These are phyloP conservation scores for Crioceris asparagi DNA, from an alignment of 2,888 invertebrate genomes.

Conservation along the genomic window DNA sequence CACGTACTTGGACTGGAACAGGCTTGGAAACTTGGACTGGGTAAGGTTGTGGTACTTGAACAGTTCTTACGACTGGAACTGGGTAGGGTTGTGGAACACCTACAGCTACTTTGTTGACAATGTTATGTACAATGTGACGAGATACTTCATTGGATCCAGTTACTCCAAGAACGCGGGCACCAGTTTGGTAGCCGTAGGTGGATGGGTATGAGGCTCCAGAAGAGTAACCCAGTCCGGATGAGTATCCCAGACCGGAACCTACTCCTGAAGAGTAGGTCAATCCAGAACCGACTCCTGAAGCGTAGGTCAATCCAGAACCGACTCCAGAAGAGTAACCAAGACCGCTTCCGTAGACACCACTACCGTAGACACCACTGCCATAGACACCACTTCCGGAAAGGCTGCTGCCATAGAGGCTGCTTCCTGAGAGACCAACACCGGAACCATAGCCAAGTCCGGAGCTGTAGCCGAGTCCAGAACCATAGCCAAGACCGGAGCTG, in stretches of 20 bases:
- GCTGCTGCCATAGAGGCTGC: not conserved
- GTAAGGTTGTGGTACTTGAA: conserved; percentile 29
- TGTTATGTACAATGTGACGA: conserved; percentile 21
- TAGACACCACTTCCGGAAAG: not conserved
- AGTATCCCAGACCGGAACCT: not conserved
- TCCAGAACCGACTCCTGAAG: not conserved
- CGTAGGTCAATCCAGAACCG: conserved; percentile 3
- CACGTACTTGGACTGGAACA: conserved; percentile 22
- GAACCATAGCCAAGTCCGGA: conserved; percentile 4
- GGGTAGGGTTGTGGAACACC: conserved; percentile 31
- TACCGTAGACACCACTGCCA: not conserved
- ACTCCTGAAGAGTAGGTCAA: not conserved
- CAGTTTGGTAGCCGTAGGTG: too few relatives aligned
- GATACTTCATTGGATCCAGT: conserved; percentile 10
- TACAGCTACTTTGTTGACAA: conserved; percentile 27
- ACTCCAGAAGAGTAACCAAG: conserved; percentile 1
- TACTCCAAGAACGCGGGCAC: conserved; percentile 2
- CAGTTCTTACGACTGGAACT: conserved; percentile 26
- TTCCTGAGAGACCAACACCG: not conserved
- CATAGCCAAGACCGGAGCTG: conserved; percentile 2
- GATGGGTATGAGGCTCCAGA: too few relatives aligned
- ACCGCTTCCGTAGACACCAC: conserved; percentile 1
- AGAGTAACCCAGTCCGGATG: not conserved
- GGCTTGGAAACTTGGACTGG: conserved; percentile 25
- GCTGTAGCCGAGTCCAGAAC: conserved; percentile 1